Conservation (phyloP, 2,113 vertebrate species). For the cat (Felis catus) region DNA sequence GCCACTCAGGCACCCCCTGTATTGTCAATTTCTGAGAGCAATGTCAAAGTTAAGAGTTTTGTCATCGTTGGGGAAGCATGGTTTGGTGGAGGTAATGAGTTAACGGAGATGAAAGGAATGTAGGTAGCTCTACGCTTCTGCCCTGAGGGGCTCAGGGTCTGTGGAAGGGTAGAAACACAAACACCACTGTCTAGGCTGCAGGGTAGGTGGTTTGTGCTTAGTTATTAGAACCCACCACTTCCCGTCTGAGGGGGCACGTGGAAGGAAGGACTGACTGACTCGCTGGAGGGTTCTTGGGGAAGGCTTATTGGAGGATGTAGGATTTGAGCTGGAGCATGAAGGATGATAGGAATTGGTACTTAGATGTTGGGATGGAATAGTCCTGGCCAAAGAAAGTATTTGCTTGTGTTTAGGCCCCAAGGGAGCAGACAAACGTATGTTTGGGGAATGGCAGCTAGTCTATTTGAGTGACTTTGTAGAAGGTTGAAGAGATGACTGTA, state of each 20-base stretch:
- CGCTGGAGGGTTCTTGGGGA: neutral
- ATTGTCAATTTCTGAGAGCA: neutral
- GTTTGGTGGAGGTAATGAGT: neutral
- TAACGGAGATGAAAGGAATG: neutral
- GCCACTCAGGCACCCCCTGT: too few relatives aligned
- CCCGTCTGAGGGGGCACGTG: neutral
- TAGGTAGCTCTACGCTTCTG: neutral
- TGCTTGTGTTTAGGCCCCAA: neutral
- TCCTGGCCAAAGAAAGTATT: neutral
- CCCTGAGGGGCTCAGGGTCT: neutral
- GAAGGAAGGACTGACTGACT: neutral
- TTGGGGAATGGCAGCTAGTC: neutral
- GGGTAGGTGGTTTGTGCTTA: neutral
- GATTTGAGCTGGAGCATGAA: neutral
- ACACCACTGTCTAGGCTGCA: neutral
- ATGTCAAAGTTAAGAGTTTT: neutral
- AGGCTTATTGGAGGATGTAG: neutral
- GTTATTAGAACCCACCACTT: neutral
- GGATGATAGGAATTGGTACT: neutral
- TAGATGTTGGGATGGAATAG: neutral
- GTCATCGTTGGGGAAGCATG: neutral
- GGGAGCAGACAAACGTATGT: neutral
- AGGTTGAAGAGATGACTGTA: neutral
- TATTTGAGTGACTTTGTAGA: neutral
- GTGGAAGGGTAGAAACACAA: neutral